A percentile compares a stretch with the other conserved stretches of the same genome.
Conservation (phyloP, 2,797 vertebrate species). For the Pachyuromys duprasi region DNA sequence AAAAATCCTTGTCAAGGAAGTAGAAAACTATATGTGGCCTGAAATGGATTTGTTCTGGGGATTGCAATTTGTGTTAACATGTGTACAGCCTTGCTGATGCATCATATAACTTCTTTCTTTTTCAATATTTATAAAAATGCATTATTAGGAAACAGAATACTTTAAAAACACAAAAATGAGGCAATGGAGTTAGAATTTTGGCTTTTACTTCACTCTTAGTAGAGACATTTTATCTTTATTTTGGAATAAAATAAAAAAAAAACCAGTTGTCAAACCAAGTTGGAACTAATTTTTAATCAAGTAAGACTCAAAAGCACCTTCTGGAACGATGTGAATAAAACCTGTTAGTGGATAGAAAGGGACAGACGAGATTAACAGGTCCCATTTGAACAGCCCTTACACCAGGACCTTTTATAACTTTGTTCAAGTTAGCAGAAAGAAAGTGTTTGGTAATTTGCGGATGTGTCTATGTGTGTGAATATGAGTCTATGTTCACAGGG, state of each 20-base stretch:
- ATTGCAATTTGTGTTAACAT: not conserved
- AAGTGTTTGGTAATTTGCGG: not conserved
- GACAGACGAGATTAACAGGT: not conserved
- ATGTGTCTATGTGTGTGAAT: not conserved
- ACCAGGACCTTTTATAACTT: not conserved
- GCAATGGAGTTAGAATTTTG: slow-evolving; percentile 46
- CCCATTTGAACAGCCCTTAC: not conserved
- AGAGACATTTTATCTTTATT: slow-evolving; percentile 52
- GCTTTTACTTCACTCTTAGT: slow-evolving; percentile 59
- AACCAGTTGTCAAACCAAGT: not conserved
- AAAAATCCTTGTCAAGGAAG: not conserved
- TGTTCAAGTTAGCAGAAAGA: slow-evolving; percentile 3
- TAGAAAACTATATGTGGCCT: not conserved
- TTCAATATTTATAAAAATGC: slow-evolving; percentile 52
- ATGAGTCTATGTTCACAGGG: not conserved
- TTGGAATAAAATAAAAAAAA: slow-evolving; percentile 33
- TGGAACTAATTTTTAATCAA: slow-evolving; percentile 50
- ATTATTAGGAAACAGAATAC: slow-evolving; percentile 48
- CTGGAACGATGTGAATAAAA: slow-evolving; percentile 28
- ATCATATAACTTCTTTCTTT: not conserved
- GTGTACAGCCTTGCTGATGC: not conserved
- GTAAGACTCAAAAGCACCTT: not conserved
- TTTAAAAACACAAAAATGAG: slow-evolving; percentile 43
- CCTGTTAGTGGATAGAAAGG: not conserved
- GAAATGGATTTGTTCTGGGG: not conserved